Evolutionary conservation across 1,140 invertebrate genomes (phyloP), one percentile per base, ranked within the genome.

Genomic region (Temnothorax nylanderi): DNA sequence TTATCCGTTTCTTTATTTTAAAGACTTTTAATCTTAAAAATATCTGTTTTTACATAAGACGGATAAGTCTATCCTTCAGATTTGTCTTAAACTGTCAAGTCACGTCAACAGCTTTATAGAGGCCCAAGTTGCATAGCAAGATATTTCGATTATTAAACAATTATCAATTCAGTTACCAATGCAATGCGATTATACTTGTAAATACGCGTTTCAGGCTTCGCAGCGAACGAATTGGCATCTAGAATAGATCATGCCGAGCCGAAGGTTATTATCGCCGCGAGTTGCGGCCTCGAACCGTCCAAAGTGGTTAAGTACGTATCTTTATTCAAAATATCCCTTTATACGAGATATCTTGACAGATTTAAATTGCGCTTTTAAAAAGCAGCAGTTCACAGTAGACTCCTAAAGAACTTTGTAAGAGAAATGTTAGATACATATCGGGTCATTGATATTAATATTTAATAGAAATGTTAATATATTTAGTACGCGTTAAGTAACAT

Each of bases 181-280:
- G 2, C 64, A 67, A 13, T 49, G 13, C 21, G 13, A 69, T 71
- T 69, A 81, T 71, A 78, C 18, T 78, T 71, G n/a, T 8, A 56
- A 32, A 56, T 81, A 26, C 3, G 3, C 8, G 18, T 86, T 87
- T 90, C 93, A 97, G 98, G 98, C 51, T 99, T 99, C 94, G 98
- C 98, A 1, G 97, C 98, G 0, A 96, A 97, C 71, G 98, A 99
- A 94, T 95, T 99, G 4, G 97, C 98, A 41, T 96, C 96, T 0
- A 96, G 98, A 75, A 99, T 99, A 80, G 96, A 98, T 89, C 98
- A 99, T 92, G 97, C 98, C 4, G 96, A 97, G 94, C 98, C 98
- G 0, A 98, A 98, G 93, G 96, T 99, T 3, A 97, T 99, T 47
- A 97, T 99, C 37, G 97, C 98, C 18, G 98, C 98, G 0, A 99